Conservation (phyloP, 2,888 invertebrate species). For the Ophion obscuratus region DNA sequence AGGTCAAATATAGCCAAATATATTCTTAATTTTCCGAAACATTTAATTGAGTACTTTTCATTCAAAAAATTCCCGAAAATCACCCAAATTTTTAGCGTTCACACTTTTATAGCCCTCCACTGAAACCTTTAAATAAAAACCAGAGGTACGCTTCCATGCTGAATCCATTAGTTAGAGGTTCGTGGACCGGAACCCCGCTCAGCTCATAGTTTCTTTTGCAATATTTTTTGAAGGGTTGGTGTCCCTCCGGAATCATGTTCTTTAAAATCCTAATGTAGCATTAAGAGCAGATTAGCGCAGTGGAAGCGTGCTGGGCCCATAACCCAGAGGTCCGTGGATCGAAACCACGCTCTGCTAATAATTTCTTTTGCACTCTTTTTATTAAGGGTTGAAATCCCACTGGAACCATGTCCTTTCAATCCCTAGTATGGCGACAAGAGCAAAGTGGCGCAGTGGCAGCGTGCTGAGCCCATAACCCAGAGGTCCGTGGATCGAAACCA, state of each 20-base stretch:
- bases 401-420: background rate
- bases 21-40: no score
- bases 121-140: no score
- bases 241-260: no score
- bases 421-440: conserved; percentile 81
- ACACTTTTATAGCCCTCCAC: background rate
- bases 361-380: conserved; percentile 55
- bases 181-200: conserved; percentile 96
- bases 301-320: conserved; percentile 94
- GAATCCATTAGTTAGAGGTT: conserved; percentile 96
- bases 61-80: no score
- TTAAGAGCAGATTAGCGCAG: conserved; percentile 70
- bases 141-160: conserved; percentile 83
- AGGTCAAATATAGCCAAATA: no score
- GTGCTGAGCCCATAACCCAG: conserved; percentile 95
- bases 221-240: background rate
- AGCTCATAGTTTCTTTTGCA: conserved; percentile 85
- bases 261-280: no score
- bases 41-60: no score
- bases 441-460: conserved; percentile 94
- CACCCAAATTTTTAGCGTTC: no score
- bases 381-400: background rate
- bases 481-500: conserved; percentile 97
- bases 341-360: conserved; percentile 80
- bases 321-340: conserved; percentile 89